These are phyloP conservation scores for Turritopsis dohrnii DNA, from an alignment of 30 jellyfish, hydroid and myxozoan genomes.

Conservation along the genomic window DNA sequence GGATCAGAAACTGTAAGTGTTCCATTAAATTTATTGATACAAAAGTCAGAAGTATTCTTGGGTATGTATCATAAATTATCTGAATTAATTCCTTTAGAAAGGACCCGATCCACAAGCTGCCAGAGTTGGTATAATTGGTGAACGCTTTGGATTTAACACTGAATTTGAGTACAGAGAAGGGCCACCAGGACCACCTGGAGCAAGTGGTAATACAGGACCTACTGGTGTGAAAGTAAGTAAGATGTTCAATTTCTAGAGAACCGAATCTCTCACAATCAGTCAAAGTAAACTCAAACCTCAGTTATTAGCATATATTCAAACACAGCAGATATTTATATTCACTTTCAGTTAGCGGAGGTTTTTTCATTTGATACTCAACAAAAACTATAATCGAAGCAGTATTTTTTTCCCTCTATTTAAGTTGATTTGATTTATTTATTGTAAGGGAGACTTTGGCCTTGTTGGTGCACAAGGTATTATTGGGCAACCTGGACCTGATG, in stretches of 20 bases:
- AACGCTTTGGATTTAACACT: constrained; percentile 10
- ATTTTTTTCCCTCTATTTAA: neutral
- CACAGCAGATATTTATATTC: too few species aligned
- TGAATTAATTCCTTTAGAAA: constrained; percentile 16
- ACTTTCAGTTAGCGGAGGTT: too few species aligned
- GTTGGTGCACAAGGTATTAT: constrained; percentile 22
- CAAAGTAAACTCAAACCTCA: too few species aligned
- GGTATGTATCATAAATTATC: neutral
- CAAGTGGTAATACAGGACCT: constrained; percentile 15
- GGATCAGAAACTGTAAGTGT: too few species aligned
- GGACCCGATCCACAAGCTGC: constrained; percentile 42
- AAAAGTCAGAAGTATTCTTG: neutral
- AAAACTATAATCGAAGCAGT: too few species aligned
- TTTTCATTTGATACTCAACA: too few species aligned
- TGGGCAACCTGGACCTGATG: constrained; percentile 28
- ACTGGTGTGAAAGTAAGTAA: constrained; percentile 22
- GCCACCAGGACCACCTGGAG: constrained; percentile 41
- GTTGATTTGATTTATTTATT: neutral
- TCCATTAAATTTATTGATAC: neutral
- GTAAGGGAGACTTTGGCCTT: constrained; percentile 22
- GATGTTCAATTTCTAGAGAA: neutral
- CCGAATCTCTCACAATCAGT: neutral
- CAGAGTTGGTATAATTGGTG: constrained; percentile 22
- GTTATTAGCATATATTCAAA: too few species aligned
- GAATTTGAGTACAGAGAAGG: constrained; percentile 33